Evolutionary conservation across 2,888 invertebrate genomes (phyloP), one percentile per base, ranked within the genome.

Genomic region (Eilema caniola): DNA sequence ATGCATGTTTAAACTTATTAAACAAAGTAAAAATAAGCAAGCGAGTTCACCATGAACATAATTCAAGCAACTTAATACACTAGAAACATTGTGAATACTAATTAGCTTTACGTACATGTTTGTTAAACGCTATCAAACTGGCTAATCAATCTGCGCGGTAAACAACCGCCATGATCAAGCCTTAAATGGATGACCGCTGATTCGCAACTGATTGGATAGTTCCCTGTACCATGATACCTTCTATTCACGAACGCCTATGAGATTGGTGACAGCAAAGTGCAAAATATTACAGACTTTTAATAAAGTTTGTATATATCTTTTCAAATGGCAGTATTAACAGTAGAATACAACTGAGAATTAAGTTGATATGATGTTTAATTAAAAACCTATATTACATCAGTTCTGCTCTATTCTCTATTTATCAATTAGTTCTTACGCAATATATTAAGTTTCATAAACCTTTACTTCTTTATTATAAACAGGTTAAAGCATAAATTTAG

Each of bases 101-200:
- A 72, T 68, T 62, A 62, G 33, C 24, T 62, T 66, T 37, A 57
- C 41, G 3, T 16, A 41, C 61, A 62, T 61, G 25, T 68, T 67
- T 63, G 60, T 62, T 69, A 67, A 66, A 67, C 69, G 65, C 28
- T 63, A 63, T 24, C 37, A 24, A 67, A 63, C 72, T 11, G 31
- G 63, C 62, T 66, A 66, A 72, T 72, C 69, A 69, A 72, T 72
- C 69, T 61, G 57, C 62, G 72, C 24, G 63, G 66, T 66, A 66
- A 70, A 69, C 63, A 69, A 72, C 62, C 66, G 62, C 69, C 66
- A 37, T 72, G 66, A 72, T 72, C 72, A 66, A 56, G 63, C 63
- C 66, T 69, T 72, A 63, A 72, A 72, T 69, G 63, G 66, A 72
- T 69, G 62, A 69, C 72, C 66, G 28, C 72, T 72, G 66, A 72